Evolutionary conservation across 2,888 invertebrate species (phyloP).

Genomic region (Noctua fimbriata): DNA sequence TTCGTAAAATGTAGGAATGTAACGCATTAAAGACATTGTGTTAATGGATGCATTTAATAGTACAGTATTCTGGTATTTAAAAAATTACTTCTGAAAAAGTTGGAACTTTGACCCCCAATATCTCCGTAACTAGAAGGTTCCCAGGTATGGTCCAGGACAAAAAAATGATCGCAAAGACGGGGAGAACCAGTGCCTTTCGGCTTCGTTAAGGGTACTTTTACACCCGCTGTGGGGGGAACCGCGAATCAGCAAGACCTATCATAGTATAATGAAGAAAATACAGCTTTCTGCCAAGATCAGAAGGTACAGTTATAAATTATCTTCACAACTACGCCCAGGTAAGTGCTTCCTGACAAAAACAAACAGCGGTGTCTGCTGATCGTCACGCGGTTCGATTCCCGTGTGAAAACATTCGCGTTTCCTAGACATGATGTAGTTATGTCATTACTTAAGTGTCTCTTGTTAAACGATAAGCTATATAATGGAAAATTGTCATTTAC

Average conservation of each 20-base stretch:
- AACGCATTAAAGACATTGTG: too few relatives aligned
- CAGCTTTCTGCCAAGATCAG: neutral
- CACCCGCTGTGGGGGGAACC: neutral
- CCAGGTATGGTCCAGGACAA: too few relatives aligned
- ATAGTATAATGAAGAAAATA: neutral
- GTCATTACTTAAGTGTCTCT: conserved; percentile 62
- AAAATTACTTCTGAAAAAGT: too few relatives aligned
- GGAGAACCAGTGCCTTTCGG: too few relatives aligned
- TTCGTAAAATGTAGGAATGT: too few relatives aligned
- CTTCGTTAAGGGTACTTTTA: too few relatives aligned
- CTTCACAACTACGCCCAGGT: neutral
- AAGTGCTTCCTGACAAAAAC: conserved; percentile 58
- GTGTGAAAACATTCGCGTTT: conserved; percentile 62
- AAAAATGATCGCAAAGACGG: too few relatives aligned
- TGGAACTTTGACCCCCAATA: too few relatives aligned
- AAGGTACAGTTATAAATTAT: conserved; percentile 2
- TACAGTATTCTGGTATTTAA: too few relatives aligned
- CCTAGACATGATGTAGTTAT: conserved; percentile 55
- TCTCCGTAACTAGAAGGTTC: too few relatives aligned
- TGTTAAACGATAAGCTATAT: conserved; percentile 33
- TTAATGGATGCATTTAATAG: too few relatives aligned
- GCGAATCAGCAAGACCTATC: neutral
- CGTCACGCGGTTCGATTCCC: conserved; percentile 66
- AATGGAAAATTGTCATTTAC: conserved; percentile 19
- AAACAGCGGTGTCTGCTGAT: conserved; percentile 44